These are phyloP conservation scores for Aproaerema taeniolella DNA, from an alignment of 2,888 invertebrate genomes.

Conservation along the genomic window DNA sequence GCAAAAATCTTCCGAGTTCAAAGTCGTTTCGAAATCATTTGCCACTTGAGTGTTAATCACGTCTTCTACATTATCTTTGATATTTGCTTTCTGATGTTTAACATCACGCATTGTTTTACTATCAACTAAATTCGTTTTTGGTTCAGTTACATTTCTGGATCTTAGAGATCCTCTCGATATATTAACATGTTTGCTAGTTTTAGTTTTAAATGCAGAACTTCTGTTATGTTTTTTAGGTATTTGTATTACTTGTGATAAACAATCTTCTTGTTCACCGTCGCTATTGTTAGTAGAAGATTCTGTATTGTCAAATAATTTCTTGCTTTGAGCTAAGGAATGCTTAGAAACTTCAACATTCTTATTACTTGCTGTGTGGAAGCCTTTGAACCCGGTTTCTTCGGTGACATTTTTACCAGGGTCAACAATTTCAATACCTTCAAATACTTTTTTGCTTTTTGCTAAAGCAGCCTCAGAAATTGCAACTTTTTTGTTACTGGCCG, in stretches of 20 bases:
- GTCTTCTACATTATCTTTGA: constrained; percentile 22
- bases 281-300: constrained; percentile 4
- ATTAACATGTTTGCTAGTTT: neutral
- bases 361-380: constrained; percentile 22
- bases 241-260: too few relatives aligned
- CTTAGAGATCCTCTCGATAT: neutral
- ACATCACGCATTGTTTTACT: neutral
- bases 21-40: constrained; percentile 50
- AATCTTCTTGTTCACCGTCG: too few relatives aligned
- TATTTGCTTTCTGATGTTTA: constrained; percentile 2
- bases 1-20: constrained; percentile 59
- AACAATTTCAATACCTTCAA: constrained; percentile 23
- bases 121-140: constrained; percentile 13
- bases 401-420: too few relatives aligned
- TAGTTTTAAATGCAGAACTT: neutral
- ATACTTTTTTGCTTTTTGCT: constrained; percentile 25
- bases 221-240: neutral
- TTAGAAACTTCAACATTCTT: constrained; percentile 21
- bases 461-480: constrained; percentile 27
- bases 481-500: constrained; percentile 36
- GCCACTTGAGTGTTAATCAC: constrained; percentile 53
- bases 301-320: constrained; percentile 24
- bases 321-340: constrained; percentile 27
- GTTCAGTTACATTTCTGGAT: neutral
- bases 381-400: too few relatives aligned